Conservation (phyloP, 1,140 invertebrate genomes). For the Cardiocondyla obscurior region DNA sequence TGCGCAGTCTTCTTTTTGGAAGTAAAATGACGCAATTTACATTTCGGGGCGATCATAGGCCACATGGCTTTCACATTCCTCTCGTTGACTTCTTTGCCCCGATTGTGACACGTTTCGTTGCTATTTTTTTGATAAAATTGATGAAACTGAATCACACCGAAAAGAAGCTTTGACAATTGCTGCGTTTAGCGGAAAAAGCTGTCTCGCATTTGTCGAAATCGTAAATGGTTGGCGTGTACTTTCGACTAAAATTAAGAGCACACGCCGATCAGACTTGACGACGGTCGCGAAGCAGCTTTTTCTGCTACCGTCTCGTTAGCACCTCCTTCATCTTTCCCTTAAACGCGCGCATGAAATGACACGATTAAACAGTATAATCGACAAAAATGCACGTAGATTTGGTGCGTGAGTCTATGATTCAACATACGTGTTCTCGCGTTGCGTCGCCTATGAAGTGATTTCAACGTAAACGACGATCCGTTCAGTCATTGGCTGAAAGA, state of each 20-base stretch:
- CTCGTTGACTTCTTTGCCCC: neutral
- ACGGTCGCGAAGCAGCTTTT: no score
- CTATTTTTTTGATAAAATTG: neutral
- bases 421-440: constrained; percentile 8
- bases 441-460: constrained; percentile 21
- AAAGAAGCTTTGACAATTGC: no score
- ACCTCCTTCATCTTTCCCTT: no score
- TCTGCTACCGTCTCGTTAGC: no score
- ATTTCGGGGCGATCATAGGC: constrained; percentile 23
- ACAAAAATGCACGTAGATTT: neutral
- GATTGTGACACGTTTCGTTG: neutral
- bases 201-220: no score
- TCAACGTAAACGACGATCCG: constrained; percentile 37
- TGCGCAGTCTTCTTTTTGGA: constrained; percentile 63
- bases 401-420: neutral
- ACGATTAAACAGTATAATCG: neutral
- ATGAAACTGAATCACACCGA: neutral
- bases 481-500: constrained; percentile 57
- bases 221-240: no score
- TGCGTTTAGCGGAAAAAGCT: no score
- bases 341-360: no score
- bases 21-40: constrained; percentile 61
- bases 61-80: neutral
- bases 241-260: no score
- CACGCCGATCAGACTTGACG: no score